A percentile compares a stretch with the other conserved stretches of the same genome.
These are phyloP conservation scores for Conops quadrifasciatus DNA, from an alignment of 2,888 invertebrate genomes.

Conservation along the genomic window DNA sequence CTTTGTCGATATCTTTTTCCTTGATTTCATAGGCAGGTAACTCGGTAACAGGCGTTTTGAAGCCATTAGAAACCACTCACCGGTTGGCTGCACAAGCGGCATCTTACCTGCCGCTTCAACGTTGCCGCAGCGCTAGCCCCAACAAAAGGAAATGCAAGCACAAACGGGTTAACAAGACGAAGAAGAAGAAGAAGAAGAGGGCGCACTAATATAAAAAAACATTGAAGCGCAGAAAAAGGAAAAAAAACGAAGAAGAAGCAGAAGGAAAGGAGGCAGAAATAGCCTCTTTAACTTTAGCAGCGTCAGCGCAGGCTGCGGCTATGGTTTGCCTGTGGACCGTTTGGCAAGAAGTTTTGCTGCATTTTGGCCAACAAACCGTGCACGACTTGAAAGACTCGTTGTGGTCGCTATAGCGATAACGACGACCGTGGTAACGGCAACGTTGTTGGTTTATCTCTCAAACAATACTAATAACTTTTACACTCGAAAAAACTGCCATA, in stretches of 20 bases:
- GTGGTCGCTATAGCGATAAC: neutral
- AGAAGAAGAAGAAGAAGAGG: conserved; percentile 1
- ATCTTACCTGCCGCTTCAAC: conserved; percentile 1
- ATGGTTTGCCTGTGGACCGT: too few relatives aligned
- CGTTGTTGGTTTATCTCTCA: conserved; percentile 1
- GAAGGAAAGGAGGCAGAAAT: conserved; percentile 23
- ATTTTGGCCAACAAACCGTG: conserved; percentile 25
- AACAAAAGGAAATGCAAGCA: conserved; percentile 5
- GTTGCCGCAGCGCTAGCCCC: neutral
- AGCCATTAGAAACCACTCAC: conserved; percentile 29
- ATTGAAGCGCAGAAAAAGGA: too few relatives aligned
- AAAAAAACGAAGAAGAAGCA: conserved; percentile 16
- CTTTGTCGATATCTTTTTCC: neutral
- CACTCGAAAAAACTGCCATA: neutral
- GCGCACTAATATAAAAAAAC: neutral
- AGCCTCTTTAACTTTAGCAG: conserved; percentile 1
- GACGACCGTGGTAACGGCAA: neutral
- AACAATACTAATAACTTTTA: neutral
- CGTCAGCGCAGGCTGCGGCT: too few relatives aligned
- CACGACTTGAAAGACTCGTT: conserved; percentile 23
- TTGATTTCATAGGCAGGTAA: neutral
- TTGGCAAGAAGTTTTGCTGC: conserved; percentile 29
- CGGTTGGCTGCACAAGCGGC: conserved; percentile 26
- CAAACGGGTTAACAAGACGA: conserved; percentile 10
- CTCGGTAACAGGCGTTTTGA: conserved; percentile 6